Evolutionary conservation across 2,888 invertebrate genomes (phyloP), one percentile per base, ranked within the genome.

Genomic region (Poecilobothrus nobilitatus): DNA sequence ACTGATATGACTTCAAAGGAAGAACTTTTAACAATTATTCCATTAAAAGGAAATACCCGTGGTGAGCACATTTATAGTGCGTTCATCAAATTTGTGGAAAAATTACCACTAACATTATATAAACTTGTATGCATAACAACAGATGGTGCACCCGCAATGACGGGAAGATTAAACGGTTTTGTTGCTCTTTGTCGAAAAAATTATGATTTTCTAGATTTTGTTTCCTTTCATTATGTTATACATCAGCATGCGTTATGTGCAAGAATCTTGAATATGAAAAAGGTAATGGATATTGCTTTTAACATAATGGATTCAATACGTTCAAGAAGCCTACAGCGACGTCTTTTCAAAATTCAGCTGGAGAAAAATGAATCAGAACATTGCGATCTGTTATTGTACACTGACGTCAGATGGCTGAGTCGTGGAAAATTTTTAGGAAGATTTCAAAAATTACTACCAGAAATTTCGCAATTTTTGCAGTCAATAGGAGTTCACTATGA

Each of bases 331-430:
- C n/a, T n/a, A n/a, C n/a, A n/a, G n/a, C n/a, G 61, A 34, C 66
- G 66, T 9, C 21, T 41, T 44, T 44, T 66, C 44, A 44, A 66
- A 34, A 15, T 66, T 33, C 41, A 66, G 12, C 21, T 20, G 41
- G 44, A 66, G 15, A 34, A 15, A 62, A 53, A 34, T 34, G 34
- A 34, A 8, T 34, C 34, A 34, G 34, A 53, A 37, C 63, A 44
- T 34, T 62, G 53, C 15, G 65, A 66, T 66, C 27, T 68, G 53
- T 61, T 68, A 27, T 66, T 66, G 63, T 62, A 62, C 21, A 68
- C 66, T 12, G 63, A 66, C 18, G 68, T 68, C 21, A 62, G 66
- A 34, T 68, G 62, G 68, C 63, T 68, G 33, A 68, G 68, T 44
- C 22, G 66, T 9, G 34, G 68, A 10, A 61, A 44, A 41, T 65